Base-by-base conservation (phyloP, 2,888 invertebrate species). In the Spilarctia lutea region DNA sequence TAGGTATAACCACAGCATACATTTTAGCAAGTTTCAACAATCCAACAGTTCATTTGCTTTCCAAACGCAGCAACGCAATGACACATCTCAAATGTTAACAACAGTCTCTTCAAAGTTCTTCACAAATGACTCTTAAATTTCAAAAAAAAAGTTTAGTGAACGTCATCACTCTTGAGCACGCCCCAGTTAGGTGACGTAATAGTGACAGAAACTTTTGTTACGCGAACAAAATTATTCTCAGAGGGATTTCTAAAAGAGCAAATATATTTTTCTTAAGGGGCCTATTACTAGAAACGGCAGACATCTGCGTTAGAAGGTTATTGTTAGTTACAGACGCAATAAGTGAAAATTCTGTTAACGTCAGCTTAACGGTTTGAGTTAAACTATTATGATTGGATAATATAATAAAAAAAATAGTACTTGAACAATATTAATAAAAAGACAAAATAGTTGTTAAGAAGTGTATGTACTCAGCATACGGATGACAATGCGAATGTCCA, bases 171-270 rank as follows among this genome's bases (percentile, higher is more conserved):
- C 30, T 65, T 71, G 33, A 48, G 48, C 42, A 35, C 63, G 30
- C 63, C 8, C 30, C 30, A 30, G 63, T 30, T 63, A 30, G 30
- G 30, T 63, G 27, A 63, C 8, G 30, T 60, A 27, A 60, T 60
- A 60, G 60, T 60, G 60, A 60, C 60, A 63, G 30, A 18, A 63
- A 63, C 18, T 63, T 63, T 63, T 30, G 63, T 30, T 30, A 63
- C 63, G 63, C 7, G 7, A 18, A 63, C 63, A 63, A 63, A 63
- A 63, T 65, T 45, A n/a, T 39, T 39, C 35, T 56, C 42, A 45
- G 78, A 4, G 76, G 74, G 30, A 72, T 72, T 52, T 78, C 78
- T 0, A 60, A 60, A 60, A 27, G 60, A 27, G n/a, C 60, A 60
- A 60, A 63, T 63, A 63, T 63, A 63, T 63, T 63, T 63, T 60